A percentile compares a stretch with the other conserved stretches of the same genome.
Evolutionary conservation across 2,113 vertebrate genomes (phyloP).

Genomic region (Miniopterus natalensis): DNA sequence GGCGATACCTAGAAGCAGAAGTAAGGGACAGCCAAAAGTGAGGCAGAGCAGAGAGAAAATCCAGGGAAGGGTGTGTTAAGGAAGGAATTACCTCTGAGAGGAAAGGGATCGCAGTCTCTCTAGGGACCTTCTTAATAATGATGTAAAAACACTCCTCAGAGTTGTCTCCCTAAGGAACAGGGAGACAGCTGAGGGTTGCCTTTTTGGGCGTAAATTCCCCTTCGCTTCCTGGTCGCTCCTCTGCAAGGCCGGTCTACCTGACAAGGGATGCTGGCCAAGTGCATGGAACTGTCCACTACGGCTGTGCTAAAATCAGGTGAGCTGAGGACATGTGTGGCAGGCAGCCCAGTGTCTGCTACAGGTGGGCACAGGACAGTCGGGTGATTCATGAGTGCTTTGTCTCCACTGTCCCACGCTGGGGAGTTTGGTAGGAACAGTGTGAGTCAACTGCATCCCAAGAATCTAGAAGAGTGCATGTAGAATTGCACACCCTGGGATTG

Average conservation of each 20-base stretch:
- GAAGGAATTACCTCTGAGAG: background rate
- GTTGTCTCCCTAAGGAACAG: background rate
- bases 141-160: background rate
- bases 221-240: background rate
- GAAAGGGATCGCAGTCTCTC: background rate
- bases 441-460: background rate
- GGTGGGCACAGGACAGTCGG: rapidly evolving
- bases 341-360: background rate
- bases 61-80: background rate
- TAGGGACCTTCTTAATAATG: background rate
- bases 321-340: background rate
- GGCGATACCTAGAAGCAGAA: background rate
- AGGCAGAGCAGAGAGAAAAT: background rate
- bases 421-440: background rate
- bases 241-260: background rate
- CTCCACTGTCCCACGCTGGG: background rate
- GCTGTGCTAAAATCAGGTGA: background rate
- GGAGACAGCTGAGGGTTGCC: background rate
- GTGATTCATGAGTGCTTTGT: background rate
- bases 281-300: background rate
- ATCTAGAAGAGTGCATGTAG: background rate
- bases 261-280: background rate
- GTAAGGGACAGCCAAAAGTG: background rate
- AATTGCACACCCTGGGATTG: background rate
- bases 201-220: background rate